These are phyloP conservation scores for Cryptomyrus ogoouensis DNA, from an alignment of 2,113 vertebrate species.

Conservation along the genomic window DNA sequence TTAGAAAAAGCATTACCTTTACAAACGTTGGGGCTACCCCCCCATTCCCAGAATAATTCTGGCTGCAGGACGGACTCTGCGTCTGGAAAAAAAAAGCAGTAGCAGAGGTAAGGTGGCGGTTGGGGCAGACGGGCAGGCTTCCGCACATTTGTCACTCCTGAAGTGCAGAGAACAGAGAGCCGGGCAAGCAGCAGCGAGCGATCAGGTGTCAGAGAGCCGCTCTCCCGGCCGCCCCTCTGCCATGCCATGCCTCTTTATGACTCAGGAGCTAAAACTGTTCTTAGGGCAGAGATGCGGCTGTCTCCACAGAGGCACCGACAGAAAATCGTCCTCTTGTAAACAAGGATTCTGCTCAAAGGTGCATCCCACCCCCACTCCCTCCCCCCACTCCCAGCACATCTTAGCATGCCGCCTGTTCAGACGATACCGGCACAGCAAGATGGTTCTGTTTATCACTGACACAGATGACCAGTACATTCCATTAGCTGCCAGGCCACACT, in stretches of 20 bases:
- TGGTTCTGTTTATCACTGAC: neutral
- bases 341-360: neutral
- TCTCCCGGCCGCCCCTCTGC: neutral
- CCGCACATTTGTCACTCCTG: neutral
- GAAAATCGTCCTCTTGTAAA: neutral
- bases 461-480: neutral
- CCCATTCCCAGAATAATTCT: constrained; percentile 44
- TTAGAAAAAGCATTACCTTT: constrained; percentile 47
- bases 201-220: neutral
- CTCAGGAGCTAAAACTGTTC: neutral
- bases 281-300: neutral
- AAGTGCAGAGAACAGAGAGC: neutral
- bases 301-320: neutral
- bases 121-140: neutral
- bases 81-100: constrained; percentile 33
- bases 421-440: neutral
- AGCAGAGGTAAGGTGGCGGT: neutral
- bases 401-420: neutral
- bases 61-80: constrained; percentile 49
- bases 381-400: neutral
- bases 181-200: neutral
- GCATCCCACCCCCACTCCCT: neutral
- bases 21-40: constrained; percentile 59
- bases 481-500: neutral
- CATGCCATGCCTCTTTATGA: neutral